Evolutionary conservation across 2,113 vertebrate species (phyloP).

Genomic region (Saimiri boliviensis): DNA sequence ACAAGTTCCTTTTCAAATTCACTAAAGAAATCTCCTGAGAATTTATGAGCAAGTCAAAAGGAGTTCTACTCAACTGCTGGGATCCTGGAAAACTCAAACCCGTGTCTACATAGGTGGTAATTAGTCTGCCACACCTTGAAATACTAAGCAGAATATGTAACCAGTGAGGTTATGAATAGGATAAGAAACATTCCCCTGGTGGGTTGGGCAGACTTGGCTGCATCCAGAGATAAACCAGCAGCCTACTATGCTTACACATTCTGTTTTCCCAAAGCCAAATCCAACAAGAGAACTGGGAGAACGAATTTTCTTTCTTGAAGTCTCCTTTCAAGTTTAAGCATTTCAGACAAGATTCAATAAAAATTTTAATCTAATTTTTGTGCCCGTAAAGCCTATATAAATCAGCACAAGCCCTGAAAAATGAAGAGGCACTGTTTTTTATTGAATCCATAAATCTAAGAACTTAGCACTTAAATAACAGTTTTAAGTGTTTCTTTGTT

Average conservation of each 20-base stretch:
- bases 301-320: conserved; percentile 64
- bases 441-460: conserved; percentile 80
- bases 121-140: neutral
- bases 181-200: neutral
- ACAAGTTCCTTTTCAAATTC: neutral
- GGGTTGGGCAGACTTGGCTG: neutral
- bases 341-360: conserved; percentile 79
- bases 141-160: neutral
- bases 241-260: neutral
- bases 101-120: neutral
- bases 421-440: conserved; percentile 74
- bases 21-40: neutral
- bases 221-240: neutral
- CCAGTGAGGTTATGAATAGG: neutral
- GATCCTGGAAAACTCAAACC: conserved; percentile 10
- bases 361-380: conserved; percentile 77
- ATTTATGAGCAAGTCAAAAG: conserved; percentile 17
- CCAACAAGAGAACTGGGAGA: conserved; percentile 56
- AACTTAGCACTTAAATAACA: conserved; percentile 65
- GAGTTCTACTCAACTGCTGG: neutral
- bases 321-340: conserved; percentile 73
- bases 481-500: conserved; percentile 47
- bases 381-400: conserved; percentile 72
- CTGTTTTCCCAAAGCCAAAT: conserved; percentile 40
- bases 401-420: conserved; percentile 76